Evolutionary conservation across 2,113 vertebrate species (phyloP), one percentile per base, ranked within the genome.

Genomic region (Corythornis madagascariensis): DNA sequence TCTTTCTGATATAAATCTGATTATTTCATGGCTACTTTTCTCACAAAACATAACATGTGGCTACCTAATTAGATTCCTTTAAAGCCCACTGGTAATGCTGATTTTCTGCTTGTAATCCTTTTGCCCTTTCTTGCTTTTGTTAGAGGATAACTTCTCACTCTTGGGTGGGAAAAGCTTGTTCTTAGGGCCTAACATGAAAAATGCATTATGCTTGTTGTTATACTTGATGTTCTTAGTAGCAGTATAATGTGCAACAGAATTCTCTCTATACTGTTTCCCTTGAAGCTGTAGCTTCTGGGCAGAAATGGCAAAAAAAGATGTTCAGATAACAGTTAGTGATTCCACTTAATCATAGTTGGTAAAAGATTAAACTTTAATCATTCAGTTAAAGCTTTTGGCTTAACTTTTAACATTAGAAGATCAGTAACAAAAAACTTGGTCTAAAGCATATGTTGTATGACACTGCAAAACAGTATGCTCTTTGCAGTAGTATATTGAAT

Each of bases 21-120:
- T 98, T 97, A 97, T 96, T 97, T 95, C 84, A 71, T 94, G 97
- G 93, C 94, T 97, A 86, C 47, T 81, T 93, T 94, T 97, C 88
- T 96, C 88, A 96, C 93, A 96, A 95, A 97, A 91, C 80, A 33
- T 82, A 83, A 77, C 5, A 1, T 93, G 82, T 90, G 94, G 90
- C 93, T 98, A 95, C 92, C 85, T 96, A 93, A 97, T 97, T 96
- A 93, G 88, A 90, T 95, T 97, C 87, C 70, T 90, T 88, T 73
- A 61, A 95, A 97, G 92, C 91, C 91, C 31, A 3, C 52, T 96
- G 93, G 86, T 95, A 78, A 88, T 40, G 38, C 81, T 2, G 9
- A 76, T 95, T 48, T 72, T 64, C 96, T 96, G 92, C 85, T 96
- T 77, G 94, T 95, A 97, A 93, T 96, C 21, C 24, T 95, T 97